These are phyloP conservation scores for Asobara japonica DNA, from an alignment of 1,140 invertebrate genomes.

Conservation along the genomic window DNA sequence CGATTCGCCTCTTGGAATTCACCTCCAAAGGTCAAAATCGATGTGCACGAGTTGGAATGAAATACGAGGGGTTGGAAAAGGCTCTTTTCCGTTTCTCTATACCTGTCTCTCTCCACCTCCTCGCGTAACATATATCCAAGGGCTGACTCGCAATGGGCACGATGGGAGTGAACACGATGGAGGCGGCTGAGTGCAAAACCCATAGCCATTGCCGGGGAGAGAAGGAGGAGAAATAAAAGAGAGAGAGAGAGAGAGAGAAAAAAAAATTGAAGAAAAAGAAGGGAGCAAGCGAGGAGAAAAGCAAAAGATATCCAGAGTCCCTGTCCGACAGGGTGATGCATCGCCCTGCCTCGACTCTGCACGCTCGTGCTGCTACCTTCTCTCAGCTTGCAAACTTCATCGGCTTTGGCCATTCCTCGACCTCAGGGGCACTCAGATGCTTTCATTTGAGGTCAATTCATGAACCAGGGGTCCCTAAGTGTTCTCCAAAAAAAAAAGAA, in stretches of 20 bases:
- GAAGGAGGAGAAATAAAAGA: no score
- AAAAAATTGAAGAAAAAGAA: constrained; percentile 1
- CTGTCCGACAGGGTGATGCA: constrained; percentile 49
- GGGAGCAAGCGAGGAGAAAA: constrained; percentile 27
- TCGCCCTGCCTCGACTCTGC: constrained; percentile 29
- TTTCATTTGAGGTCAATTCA: not conserved
- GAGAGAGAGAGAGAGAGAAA: constrained; percentile 2
- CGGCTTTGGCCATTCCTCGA: not conserved
- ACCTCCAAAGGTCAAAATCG: not conserved
- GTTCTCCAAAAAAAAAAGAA: no score
- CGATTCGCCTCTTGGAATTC: not conserved
- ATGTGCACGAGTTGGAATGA: constrained; percentile 15
- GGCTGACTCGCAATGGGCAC: constrained; percentile 4
- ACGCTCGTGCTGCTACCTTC: constrained; percentile 26
- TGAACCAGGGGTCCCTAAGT: not conserved
- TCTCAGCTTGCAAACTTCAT: constrained; percentile 30
- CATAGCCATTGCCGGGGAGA: constrained; percentile 4
- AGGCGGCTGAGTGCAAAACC: constrained; percentile 31
- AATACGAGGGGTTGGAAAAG: constrained; percentile 3
- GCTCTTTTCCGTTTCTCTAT: not conserved
- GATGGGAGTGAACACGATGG: constrained; percentile 27
- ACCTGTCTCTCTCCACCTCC: no score
- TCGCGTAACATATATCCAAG: no score
- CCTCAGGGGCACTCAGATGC: not conserved
- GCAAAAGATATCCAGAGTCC: constrained; percentile 7